Evolutionary conservation across 2,113 vertebrate genomes (phyloP), one percentile per base, ranked within the genome.

Genomic region (Lamprologus callipterus): DNA sequence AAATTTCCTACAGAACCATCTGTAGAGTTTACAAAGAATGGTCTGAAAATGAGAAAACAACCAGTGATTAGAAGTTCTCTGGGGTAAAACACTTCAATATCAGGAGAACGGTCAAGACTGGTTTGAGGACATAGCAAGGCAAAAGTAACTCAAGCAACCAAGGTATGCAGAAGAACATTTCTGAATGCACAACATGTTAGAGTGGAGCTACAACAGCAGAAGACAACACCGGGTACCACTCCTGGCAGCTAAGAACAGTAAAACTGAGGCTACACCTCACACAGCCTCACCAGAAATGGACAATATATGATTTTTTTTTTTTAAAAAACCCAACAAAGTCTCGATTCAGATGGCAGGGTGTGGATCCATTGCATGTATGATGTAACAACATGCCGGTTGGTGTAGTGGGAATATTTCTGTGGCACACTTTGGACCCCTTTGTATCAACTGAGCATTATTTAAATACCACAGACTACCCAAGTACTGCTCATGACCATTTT

Each of bases 241-340:
- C 23, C 40, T 75, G 40, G 8, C 4, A 75, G 23, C 40, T 17
- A 75, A 47, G 3, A 73, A 73, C 40, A 28, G 21, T 26, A 47
- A 73, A 45, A 63, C 40, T 47, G 21, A 73, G 9, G 21, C 68
- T 28, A 28, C 3, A 73, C 14, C 14, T 47, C 40, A 47, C 40
- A 47, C 6, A 13, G 9, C 21, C 14, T 73, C 68, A 73, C 40
- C 68, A 73, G 40, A 26, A 45, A 23, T 17, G 68, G 21, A 45
- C 37, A 63, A 19, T 60, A 60, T 33, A 60, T 33, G 2, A 9
- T 33, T 19, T 26, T 55, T 7, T 6, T 55, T 54, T 16, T 2
- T 0, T 6, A 0, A 3, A 5, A 55, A 60, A 5, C 8, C 14
- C 57, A 33, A 10, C 16, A 60, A 33, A 60, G 4, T n/a, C 17